These are phyloP conservation scores for Leptonema lineaticorne DNA, from an alignment of 1,140 invertebrate genomes.

Conservation along the genomic window DNA sequence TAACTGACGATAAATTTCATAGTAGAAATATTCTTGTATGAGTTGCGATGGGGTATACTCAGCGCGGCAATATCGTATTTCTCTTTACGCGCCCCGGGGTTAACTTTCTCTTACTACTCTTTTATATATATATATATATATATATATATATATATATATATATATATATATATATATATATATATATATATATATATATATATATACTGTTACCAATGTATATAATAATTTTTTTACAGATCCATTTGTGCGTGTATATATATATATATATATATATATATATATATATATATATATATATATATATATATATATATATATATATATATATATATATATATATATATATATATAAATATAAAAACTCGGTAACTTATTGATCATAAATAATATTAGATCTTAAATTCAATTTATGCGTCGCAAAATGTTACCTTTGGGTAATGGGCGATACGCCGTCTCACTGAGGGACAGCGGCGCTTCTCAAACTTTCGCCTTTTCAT, in stretches of 20 bases:
- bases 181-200: too few species aligned
- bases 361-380: constrained; percentile 29
- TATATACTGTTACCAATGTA: too few species aligned
- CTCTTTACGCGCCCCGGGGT: too few species aligned
- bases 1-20: background rate
- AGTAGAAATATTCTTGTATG: background rate
- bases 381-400: constrained; percentile 32
- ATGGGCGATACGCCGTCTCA: constrained; percentile 11
- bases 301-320: too few species aligned
- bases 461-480: background rate
- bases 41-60: background rate
- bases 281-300: too few species aligned
- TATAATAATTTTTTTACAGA: background rate
- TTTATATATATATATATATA: too few species aligned
- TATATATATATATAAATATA: constrained; percentile 6
- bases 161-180: too few species aligned
- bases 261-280: too few species aligned
- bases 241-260: background rate
- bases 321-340: background rate
- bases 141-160: too few species aligned
- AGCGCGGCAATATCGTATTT: background rate
- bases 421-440: constrained; percentile 33
- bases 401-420: constrained; percentile 32
- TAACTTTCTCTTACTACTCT: too few species aligned
- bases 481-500: constrained; percentile 6